Evolutionary conservation across 2,113 vertebrate species (phyloP).

Genomic region (Ginglymostoma cirratum): DNA sequence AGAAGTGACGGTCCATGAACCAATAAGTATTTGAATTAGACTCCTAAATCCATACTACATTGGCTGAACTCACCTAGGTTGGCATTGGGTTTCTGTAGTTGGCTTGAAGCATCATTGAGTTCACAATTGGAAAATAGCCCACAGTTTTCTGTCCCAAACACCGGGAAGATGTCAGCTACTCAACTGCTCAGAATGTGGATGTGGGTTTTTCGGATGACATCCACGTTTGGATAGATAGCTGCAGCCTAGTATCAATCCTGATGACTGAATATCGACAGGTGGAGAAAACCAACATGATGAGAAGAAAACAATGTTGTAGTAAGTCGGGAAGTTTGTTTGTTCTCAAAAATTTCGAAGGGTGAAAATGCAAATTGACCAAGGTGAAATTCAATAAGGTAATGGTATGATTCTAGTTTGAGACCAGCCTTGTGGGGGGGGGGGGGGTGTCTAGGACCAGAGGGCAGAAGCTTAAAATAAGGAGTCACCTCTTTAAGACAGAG

Average conservation of each 20-base stretch:
- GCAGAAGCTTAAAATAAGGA: too few species aligned
- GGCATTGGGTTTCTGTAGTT: background rate
- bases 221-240: background rate
- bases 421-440: too few species aligned
- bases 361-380: background rate
- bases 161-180: background rate
- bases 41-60: background rate
- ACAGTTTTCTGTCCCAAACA: background rate
- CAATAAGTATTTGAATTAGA: background rate
- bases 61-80: background rate
- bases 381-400: background rate
- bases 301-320: background rate
- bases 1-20: background rate
- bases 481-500: too few species aligned
- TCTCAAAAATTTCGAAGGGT: background rate
- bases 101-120: background rate
- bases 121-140: background rate
- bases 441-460: too few species aligned
- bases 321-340: background rate
- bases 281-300: background rate
- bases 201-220: background rate
- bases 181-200: background rate
- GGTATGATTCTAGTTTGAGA: too few species aligned
- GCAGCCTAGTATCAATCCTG: background rate
- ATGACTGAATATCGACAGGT: background rate